Evolutionary conservation across 2,797 vertebrate species (phyloP), one percentile per base, ranked within the genome.

Genomic region (Heteromormyrus szaboi): DNA sequence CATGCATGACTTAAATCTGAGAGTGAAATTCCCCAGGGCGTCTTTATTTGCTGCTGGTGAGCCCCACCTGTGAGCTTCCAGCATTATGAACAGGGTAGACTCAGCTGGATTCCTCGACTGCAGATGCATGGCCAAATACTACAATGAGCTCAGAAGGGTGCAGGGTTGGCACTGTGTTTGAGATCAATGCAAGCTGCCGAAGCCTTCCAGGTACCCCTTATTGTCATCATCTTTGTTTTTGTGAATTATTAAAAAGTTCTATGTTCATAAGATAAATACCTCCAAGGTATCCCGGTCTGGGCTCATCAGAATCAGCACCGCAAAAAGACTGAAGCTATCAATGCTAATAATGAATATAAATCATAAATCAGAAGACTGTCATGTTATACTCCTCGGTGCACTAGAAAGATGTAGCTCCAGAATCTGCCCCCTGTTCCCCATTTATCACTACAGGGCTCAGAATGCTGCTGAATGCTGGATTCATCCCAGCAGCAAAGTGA

Each of bases 401-500:
- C 7, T 37, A n/a, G 14, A 37, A n/a, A 59, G 17, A 59, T 17
- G 33, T 11, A 46, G 33, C 17, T 41, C 2, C 33, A 17, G 33
- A 17, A 37, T 17, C 14, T 41, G 41, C 2, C 37, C 37, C 33
- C 33, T 65, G n/a, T 22, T 8, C 14, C 14, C 37, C 56, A 83
- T 87, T n/a, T 62, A 53, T 37, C 54, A 84, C 33, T 14, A 14
- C 53, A 17, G n/a, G 12, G n/a, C 51, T 84, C 33, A 41, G 56
- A 65, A 89, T 87, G 86, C 76, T 65, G 14, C 89, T 51, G 37
- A 87, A 84, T 62, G 72, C 44, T 56, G 33, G 51, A 76, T 84
- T 84, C 46, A 56, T 25, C 54, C 44, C 86, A 83, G 89, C 89
- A 44, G 81, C 37, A 50, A 51, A 41, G 86, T 44, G 62, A 86